These are phyloP conservation scores for Tipula unca DNA, from an alignment of 2,888 invertebrate species.

Conservation along the genomic window DNA sequence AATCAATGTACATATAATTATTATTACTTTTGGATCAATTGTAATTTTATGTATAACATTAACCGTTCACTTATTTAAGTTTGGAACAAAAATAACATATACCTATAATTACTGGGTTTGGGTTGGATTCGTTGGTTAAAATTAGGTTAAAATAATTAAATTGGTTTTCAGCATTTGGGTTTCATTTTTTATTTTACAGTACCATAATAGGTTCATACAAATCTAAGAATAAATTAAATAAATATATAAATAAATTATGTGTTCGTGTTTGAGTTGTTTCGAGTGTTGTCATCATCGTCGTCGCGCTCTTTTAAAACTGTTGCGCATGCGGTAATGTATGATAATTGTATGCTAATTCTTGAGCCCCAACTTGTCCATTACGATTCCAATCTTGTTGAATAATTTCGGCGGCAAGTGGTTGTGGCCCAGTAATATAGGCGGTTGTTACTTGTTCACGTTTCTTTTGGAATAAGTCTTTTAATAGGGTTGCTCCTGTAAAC, in stretches of 20 bases:
- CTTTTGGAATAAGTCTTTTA: conserved; percentile 41
- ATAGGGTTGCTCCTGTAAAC: conserved; percentile 37
- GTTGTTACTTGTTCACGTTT: conserved; percentile 43
- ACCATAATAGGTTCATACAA: neutral
- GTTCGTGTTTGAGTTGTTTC: neutral
- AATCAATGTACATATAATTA: neutral
- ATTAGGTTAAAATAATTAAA: neutral
- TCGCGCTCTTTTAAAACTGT: neutral
- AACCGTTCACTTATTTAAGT: neutral
- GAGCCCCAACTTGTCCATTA: conserved; percentile 39
- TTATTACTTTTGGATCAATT: neutral
- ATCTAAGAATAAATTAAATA: conserved; percentile 1
- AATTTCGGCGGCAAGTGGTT: conserved; percentile 41
- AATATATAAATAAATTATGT: neutral
- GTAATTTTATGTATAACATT: neutral
- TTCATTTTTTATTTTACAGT: neutral
- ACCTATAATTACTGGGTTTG: neutral
- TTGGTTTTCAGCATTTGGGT: neutral
- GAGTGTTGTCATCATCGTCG: neutral
- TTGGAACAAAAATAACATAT: neutral
- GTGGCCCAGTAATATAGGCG: conserved; percentile 40
- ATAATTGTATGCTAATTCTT: conserved; percentile 40
- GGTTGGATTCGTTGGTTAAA: neutral
- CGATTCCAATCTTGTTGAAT: conserved; percentile 42
- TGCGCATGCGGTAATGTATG: conserved; percentile 37